These are phyloP conservation scores for Tachina lurida DNA, from an alignment of 2,888 invertebrate species.

Conservation along the genomic window DNA sequence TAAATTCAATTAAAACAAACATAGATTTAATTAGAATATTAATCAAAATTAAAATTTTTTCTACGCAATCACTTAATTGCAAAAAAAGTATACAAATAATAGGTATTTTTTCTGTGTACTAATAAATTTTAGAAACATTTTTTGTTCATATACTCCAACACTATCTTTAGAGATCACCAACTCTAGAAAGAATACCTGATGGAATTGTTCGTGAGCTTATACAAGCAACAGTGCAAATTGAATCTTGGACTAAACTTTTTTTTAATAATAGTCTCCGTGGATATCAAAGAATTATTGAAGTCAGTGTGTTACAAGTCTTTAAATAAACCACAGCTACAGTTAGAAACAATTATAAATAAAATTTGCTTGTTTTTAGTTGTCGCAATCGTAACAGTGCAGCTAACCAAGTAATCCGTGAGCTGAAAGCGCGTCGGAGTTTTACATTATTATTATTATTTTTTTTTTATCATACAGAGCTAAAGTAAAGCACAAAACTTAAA, in stretches of 20 bases:
- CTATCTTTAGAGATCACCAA: not conserved
- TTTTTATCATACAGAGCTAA: conserved; percentile 15
- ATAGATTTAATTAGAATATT: too few species aligned
- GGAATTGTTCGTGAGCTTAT: not conserved
- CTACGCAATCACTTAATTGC: too few species aligned
- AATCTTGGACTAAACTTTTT: not conserved
- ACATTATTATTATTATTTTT: not conserved
- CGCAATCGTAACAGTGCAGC: conserved; percentile 6
- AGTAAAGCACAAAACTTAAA: not conserved
- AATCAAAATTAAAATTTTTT: too few species aligned
- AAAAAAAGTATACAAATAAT: too few species aligned
- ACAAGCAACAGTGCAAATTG: conserved; percentile 7
- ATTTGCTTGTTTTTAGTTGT: not conserved
- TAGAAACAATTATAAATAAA: conserved; percentile 22
- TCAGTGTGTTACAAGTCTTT: conserved; percentile 50
- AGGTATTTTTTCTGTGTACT: too few species aligned
- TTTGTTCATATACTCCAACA: too few species aligned
- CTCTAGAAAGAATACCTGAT: not conserved
- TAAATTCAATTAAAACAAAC: too few species aligned
- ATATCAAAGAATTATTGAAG: conserved; percentile 54
- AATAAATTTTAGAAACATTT: too few species aligned
- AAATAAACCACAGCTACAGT: conserved; percentile 52
- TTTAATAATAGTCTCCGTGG: conserved; percentile 5
- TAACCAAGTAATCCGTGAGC: conserved; percentile 12
- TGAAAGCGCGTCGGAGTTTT: conserved; percentile 29